These are phyloP conservation scores for Brachionus koreanus DNA, from an alignment of 1,140 invertebrate species.

Conservation along the genomic window DNA sequence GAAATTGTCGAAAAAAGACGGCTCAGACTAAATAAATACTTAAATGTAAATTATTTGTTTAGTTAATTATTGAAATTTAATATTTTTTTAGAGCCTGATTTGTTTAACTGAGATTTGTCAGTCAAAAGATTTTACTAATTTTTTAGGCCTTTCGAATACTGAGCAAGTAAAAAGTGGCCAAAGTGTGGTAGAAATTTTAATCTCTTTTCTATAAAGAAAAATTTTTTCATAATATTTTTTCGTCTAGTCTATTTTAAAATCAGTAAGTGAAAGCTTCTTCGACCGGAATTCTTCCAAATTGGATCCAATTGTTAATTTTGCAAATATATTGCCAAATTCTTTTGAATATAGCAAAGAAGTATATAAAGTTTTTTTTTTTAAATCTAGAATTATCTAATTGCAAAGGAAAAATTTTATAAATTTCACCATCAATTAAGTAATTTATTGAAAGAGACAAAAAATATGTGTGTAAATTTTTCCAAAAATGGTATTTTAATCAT, in stretches of 20 bases:
- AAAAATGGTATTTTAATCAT: background rate
- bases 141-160: background rate
- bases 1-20: conserved; percentile 40
- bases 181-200: background rate
- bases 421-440: background rate
- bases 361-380: background rate
- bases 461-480: background rate
- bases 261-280: background rate
- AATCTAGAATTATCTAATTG: background rate
- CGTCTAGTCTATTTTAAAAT: background rate
- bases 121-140: background rate
- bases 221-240: background rate
- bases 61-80: background rate
- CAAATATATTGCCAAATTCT: background rate
- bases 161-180: background rate
- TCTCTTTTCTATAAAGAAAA: background rate
- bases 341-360: conserved; percentile 20
- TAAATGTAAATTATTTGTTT: conserved; percentile 18
- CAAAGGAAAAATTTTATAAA: background rate
- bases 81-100: conserved; percentile 10
- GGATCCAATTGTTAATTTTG: background rate
- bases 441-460: background rate
- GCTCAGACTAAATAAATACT: background rate
- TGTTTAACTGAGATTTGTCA: conserved; percentile 25
- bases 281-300: background rate